Percentiles rank a stretch among this genome's conserved stretches.
phyloP scores from a whole-genome alignment of 1,140 invertebrate species.

The Pollicipes pollicipes region DNA sequence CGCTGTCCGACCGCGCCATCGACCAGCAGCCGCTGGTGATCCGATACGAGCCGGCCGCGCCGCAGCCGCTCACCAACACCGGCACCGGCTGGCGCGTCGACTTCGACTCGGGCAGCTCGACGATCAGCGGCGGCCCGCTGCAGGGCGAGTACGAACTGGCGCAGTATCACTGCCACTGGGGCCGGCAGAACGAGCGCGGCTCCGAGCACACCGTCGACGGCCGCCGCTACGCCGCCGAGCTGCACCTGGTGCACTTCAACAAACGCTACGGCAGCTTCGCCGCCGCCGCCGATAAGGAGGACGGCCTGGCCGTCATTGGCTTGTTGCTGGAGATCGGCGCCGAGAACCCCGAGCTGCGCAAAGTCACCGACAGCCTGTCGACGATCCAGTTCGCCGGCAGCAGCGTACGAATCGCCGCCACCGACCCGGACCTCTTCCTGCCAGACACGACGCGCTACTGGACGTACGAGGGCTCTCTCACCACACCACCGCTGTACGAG shows the following conservation, averaged over 20 bases:
- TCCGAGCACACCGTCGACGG: conserved; percentile 34
- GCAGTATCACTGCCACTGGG: conserved; percentile 38
- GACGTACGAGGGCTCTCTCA: conserved; percentile 94
- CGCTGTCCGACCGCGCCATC: conserved; percentile 19
- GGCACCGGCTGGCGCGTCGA: background rate
- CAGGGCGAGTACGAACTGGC: conserved; percentile 26
- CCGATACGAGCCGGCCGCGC: background rate
- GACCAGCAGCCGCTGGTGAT: background rate
- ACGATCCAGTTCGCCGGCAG: conserved; percentile 64
- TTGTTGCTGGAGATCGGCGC: conserved; percentile 53
- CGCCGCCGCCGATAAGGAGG: conserved; percentile 46
- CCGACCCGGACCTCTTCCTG: conserved; percentile 64
- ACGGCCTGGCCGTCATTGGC: conserved; percentile 55
- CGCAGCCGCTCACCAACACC: conserved; percentile 2
- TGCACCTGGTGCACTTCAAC: conserved; percentile 61
- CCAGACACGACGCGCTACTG: conserved; percentile 88
- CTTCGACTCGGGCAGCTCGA: background rate
- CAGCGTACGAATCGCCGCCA: conserved; percentile 54
- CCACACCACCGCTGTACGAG: conserved; percentile 83
- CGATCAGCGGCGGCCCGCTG: conserved; percentile 24
- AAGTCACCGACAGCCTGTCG: conserved; percentile 70
- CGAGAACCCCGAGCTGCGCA: conserved; percentile 56
- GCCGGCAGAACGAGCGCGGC: conserved; percentile 26
- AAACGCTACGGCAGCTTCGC: conserved; percentile 45
- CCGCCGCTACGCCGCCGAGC: conserved; percentile 44